phyloP scores from a whole-genome alignment of 2,113 vertebrate genomes.

The Myocastor coypus region DNA sequence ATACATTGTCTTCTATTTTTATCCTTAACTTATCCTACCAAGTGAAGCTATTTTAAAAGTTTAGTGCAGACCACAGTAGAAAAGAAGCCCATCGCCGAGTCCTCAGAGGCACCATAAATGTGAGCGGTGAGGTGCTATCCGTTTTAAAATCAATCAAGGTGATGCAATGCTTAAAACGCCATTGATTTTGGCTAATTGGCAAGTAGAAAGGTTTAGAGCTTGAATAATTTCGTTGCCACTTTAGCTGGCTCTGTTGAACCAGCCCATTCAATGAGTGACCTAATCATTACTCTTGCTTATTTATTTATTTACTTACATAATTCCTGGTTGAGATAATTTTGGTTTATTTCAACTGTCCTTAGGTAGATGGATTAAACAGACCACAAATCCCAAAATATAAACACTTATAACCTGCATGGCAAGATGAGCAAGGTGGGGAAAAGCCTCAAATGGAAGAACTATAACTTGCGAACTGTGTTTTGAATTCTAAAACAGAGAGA shows the following conservation, averaged over 20 bases:
- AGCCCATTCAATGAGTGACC: conserved; percentile 62
- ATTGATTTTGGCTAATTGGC: conserved; percentile 75
- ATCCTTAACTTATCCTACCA: not conserved
- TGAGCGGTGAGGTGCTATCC: conserved; percentile 48
- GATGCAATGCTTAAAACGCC: conserved; percentile 67
- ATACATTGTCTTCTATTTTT: not conserved
- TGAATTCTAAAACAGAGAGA: conserved; percentile 44
- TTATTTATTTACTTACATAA: conserved; percentile 70
- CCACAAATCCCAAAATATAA: not conserved
- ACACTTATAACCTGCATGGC: not conserved
- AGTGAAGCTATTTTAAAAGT: conserved; percentile 55
- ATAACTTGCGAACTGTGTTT: conserved; percentile 64
- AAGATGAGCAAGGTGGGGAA: conserved; percentile 28
- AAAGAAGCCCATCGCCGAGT: conserved; percentile 40
- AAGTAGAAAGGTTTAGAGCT: conserved; percentile 78
- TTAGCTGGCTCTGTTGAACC: conserved; percentile 60
- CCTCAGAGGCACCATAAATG: conserved; percentile 60
- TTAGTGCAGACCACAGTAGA: conserved; percentile 23
- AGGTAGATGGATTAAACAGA: conserved; percentile 60
- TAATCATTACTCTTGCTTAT: conserved; percentile 73
- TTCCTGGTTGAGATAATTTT: conserved; percentile 57
- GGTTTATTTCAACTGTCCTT: conserved; percentile 69
- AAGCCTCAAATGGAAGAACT: conserved; percentile 32
- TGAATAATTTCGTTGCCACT: conserved; percentile 67
- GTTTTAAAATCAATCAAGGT: conserved; percentile 70